A percentile compares a stretch with the other conserved stretches of the same genome.
These are phyloP conservation scores for Phodopus roborovskii DNA, from an alignment of 2,113 vertebrate species.

Conservation along the genomic window DNA sequence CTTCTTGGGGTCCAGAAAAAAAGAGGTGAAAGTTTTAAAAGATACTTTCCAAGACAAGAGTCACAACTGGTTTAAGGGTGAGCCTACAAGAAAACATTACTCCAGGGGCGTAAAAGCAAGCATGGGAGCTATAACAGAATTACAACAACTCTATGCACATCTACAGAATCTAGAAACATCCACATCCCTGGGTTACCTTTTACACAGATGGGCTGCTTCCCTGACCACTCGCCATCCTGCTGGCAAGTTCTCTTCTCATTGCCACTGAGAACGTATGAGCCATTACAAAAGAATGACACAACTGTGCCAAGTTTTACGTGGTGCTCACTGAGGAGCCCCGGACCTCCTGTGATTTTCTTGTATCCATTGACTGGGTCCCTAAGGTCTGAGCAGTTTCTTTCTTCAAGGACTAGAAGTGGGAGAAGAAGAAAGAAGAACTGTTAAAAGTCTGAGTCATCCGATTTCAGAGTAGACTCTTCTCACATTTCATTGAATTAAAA, in stretches of 20 bases:
- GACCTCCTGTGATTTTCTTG: conserved; percentile 92
- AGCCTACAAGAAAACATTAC: background rate
- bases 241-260: conserved; percentile 93
- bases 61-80: background rate
- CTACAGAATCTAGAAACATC: background rate
- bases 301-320: conserved; percentile 89
- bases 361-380: conserved; percentile 92
- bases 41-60: background rate
- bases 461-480: conserved; percentile 60
- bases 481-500: conserved; percentile 64
- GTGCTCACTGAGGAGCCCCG: conserved; percentile 86
- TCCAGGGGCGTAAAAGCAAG: background rate
- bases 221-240: conserved; percentile 94
- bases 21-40: background rate
- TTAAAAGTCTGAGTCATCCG: conserved; percentile 61
- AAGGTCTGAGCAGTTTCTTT: conserved; percentile 91
- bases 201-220: conserved; percentile 92
- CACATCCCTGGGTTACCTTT: conserved; percentile 89
- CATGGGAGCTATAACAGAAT: background rate
- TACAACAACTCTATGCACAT: background rate
- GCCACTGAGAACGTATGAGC: conserved; percentile 93
- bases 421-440: conserved; percentile 66
- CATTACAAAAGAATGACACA: conserved; percentile 94
- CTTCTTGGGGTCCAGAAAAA: background rate
- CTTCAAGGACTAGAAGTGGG: conserved; percentile 88